phyloP scores from a whole-genome alignment of 2,888 invertebrate species.

The Boloria euphrosyne region DNA sequence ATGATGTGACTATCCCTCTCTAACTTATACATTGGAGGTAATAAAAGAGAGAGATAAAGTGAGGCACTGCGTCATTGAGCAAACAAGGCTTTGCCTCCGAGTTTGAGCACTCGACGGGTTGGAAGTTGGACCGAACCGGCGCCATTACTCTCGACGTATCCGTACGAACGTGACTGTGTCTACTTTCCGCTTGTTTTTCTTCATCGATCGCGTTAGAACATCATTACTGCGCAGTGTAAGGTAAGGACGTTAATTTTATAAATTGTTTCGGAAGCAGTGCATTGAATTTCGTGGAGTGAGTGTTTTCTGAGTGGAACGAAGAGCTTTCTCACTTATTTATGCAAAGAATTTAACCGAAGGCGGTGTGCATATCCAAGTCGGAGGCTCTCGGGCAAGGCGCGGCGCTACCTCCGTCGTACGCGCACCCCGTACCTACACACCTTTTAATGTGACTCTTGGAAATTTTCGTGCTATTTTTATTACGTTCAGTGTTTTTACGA shows the following conservation, averaged over 20 bases:
- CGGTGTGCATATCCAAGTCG: constrained; percentile 72
- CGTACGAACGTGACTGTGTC: constrained; percentile 78
- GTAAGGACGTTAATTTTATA: constrained; percentile 71
- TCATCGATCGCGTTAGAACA: constrained; percentile 76
- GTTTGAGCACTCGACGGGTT: constrained; percentile 71
- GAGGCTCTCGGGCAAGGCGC: constrained; percentile 68
- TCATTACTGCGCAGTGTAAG: constrained; percentile 80
- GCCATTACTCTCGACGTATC: constrained; percentile 79
- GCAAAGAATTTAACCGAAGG: constrained; percentile 79
- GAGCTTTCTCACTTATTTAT: constrained; percentile 79
- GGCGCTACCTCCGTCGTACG: constrained; percentile 73
- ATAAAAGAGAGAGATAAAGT: constrained; percentile 53
- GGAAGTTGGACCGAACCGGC: constrained; percentile 62
- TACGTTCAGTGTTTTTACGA: constrained; percentile 61
- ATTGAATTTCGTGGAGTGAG: constrained; percentile 62
- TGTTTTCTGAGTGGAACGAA: constrained; percentile 51
- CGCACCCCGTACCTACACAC: constrained; percentile 61
- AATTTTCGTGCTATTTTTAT: constrained; percentile 55
- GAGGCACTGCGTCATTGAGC: constrained; percentile 68
- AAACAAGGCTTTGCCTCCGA: constrained; percentile 79
- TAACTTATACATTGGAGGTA: constrained; percentile 19
- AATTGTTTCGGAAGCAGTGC: constrained; percentile 71
- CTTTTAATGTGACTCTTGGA: constrained; percentile 62
- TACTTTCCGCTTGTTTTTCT: constrained; percentile 71
- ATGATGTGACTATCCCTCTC: constrained; percentile 53